phyloP scores from a whole-genome alignment of 2,888 invertebrate genomes.

The Fragum whitleyi region DNA sequence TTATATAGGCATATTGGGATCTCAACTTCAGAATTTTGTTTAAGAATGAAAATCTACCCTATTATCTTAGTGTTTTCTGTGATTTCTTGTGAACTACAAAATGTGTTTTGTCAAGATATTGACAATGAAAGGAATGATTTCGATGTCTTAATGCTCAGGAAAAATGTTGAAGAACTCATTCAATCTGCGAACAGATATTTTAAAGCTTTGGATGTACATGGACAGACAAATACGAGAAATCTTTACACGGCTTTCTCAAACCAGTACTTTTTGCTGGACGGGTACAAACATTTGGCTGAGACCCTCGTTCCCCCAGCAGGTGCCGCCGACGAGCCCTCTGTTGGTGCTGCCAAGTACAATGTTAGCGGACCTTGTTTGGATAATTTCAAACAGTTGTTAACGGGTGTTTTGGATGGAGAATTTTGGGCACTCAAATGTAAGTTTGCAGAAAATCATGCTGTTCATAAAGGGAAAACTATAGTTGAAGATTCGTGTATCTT shows the following conservation, averaged over 20 bases:
- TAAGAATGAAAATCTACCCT: background rate
- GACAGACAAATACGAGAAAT: background rate
- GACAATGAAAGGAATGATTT: constrained; percentile 5
- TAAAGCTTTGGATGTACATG: too few species aligned
- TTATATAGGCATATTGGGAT: background rate
- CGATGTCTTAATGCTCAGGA: background rate
- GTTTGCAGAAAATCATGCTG: too few species aligned
- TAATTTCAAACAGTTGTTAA: background rate
- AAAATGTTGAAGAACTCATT: background rate
- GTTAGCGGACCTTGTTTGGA: constrained; percentile 9
- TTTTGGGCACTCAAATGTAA: constrained; percentile 18
- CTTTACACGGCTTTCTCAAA: constrained; percentile 2
- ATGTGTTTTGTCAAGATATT: background rate
- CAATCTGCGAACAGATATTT: background rate
- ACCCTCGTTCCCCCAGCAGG: too few species aligned
- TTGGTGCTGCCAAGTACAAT: background rate
- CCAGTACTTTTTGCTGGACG: background rate
- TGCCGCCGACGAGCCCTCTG: background rate
- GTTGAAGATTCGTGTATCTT: too few species aligned
- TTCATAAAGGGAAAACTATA: too few species aligned
- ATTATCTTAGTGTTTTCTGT: background rate
- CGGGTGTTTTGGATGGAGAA: background rate
- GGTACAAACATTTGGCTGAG: background rate
- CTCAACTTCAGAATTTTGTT: background rate
- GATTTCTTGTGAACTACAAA: background rate